Conservation (phyloP, 2,888 invertebrate genomes). For the Rambutsinella grinnellia region DNA sequence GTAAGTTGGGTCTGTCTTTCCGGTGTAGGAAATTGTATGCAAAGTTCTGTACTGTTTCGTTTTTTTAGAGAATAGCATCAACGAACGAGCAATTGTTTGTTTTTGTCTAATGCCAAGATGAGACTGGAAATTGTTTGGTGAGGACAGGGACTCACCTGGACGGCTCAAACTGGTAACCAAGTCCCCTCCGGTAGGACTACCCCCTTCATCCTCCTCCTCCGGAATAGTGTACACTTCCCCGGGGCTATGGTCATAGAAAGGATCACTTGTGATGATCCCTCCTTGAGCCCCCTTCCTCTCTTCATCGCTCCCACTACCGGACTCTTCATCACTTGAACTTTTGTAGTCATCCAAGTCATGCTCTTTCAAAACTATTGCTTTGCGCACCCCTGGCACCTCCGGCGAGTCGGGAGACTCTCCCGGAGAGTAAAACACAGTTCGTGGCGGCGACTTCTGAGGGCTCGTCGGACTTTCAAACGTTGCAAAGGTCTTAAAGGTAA, state of each 20-base stretch:
- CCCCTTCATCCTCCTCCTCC: slow-evolving; percentile 71
- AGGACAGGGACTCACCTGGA: slow-evolving; percentile 65
- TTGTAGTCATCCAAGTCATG: slow-evolving; percentile 66
- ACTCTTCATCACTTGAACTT: slow-evolving; percentile 66
- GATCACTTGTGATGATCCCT: slow-evolving; percentile 55
- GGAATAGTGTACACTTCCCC: slow-evolving; percentile 72
- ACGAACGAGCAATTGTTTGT: too few relatives aligned
- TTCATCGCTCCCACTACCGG: slow-evolving; percentile 62
- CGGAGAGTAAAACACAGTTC: slow-evolving; percentile 37
- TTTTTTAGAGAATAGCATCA: too few relatives aligned
- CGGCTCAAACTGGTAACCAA: slow-evolving; percentile 70
- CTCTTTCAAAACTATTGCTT: slow-evolving; percentile 65
- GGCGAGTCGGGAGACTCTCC: slow-evolving; percentile 62
- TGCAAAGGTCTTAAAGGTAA: slow-evolving; percentile 31
- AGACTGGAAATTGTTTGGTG: slow-evolving; percentile 10
- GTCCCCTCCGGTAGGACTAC: slow-evolving; percentile 70
- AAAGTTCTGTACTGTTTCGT: too few relatives aligned
- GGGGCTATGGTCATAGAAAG: slow-evolving; percentile 70
- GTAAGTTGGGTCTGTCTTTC: too few relatives aligned
- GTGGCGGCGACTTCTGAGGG: slow-evolving; percentile 58
- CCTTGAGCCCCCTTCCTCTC: slow-evolving; percentile 40
- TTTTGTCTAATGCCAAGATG: too few relatives aligned
- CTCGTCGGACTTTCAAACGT: slow-evolving; percentile 48
- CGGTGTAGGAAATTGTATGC: too few relatives aligned
- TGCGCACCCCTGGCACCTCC: slow-evolving; percentile 64